A percentile compares a stretch with the other conserved stretches of the same genome.
These are phyloP conservation scores for Cephus nigrinus DNA, from an alignment of 2,888 invertebrate genomes.

Conservation along the genomic window DNA sequence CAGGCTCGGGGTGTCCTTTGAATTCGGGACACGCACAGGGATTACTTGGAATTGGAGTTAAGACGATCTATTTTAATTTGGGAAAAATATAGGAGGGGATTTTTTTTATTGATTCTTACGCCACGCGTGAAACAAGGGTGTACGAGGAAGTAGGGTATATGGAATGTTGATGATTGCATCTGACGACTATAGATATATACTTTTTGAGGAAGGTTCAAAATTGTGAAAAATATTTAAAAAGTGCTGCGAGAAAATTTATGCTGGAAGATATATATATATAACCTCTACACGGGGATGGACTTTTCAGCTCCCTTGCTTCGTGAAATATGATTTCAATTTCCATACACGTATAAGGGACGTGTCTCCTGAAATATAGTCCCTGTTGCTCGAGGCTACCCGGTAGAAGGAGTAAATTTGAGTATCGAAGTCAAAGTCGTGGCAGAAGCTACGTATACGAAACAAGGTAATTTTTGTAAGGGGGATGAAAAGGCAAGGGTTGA, in stretches of 20 bases:
- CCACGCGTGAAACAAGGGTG: no score
- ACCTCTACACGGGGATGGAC: background rate
- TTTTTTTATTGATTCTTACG: background rate
- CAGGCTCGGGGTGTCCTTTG: background rate
- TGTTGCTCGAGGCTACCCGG: background rate
- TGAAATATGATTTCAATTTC: constrained; percentile 6
- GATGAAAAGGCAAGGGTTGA: background rate
- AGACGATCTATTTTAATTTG: background rate
- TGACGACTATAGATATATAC: background rate
- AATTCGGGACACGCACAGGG: background rate
- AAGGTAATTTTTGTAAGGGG: background rate
- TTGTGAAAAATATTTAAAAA: no score
- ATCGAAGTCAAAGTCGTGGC: background rate
- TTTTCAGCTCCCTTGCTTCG: background rate
- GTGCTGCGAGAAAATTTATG: no score
- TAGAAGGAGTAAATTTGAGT: background rate
- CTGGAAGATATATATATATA: background rate
- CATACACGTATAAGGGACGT: background rate
- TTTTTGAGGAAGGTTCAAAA: background rate
- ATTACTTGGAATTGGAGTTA: background rate
- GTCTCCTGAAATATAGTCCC: background rate
- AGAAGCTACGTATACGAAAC: background rate
- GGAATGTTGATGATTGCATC: background rate
- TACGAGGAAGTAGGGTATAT: background rate
- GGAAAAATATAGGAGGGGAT: background rate